Evolutionary conservation across 2,888 invertebrate genomes (phyloP), one percentile per base, ranked within the genome.

Genomic region (Hyppa rectilinea): DNA sequence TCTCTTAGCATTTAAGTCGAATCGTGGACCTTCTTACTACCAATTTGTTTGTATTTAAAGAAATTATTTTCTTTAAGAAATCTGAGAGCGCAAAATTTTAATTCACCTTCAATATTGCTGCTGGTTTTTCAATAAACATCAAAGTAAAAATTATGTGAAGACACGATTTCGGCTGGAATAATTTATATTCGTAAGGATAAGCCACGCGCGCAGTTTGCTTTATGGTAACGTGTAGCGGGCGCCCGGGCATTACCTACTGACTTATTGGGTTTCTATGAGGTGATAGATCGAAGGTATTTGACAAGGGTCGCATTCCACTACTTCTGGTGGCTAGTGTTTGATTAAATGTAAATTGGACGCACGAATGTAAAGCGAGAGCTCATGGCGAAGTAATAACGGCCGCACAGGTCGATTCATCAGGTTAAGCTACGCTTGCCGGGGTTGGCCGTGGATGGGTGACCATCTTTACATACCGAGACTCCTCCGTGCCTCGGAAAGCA

Each of bases 221-320:
- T 80, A 85, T 66, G 79, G 75, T 76, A 80, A 82, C 74, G 71
- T 78, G 79, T 75, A 38, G 70, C 65, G 64, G 47, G 12, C 36
- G 36, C 36, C n/a, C n/a, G n/a, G 58, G 49, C 47, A n/a, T n/a
- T n/a, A n/a, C 72, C 17, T 59, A 36, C 49, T 73, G 75, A 81
- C 79, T 75, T 75, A 69, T 64, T 67, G 59, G 55, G 77, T 29
- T 61, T 52, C 68, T 78, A 55, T 78, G 73, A 67, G 79, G 87
- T 85, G 86, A 88, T 87, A 86, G 85, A 87, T 86, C 78, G 85
- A 76, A 80, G 77, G 78, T 83, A 82, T 85, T 87, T 91, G 91
- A 91, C 82, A 87, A 87, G 90, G 91, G 91, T 91, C 83, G 71
- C 80, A 66, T 81, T 75, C 78, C 74, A 70, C 67, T 62, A 75